phyloP scores from a whole-genome alignment of 2,113 vertebrate species.

The Dromiciops gliroides region DNA sequence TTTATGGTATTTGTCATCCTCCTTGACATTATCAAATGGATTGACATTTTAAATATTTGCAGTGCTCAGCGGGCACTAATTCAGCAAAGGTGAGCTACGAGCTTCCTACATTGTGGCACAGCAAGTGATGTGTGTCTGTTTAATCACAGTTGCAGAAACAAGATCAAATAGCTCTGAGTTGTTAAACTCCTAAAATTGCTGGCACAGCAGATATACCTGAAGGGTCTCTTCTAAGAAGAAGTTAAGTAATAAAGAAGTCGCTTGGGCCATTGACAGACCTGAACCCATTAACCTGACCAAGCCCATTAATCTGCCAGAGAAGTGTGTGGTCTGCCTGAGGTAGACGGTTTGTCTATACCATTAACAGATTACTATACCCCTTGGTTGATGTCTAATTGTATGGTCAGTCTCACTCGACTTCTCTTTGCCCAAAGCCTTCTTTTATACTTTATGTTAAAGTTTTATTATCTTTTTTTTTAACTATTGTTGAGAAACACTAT shows the following conservation, averaged over 20 bases:
- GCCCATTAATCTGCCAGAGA: background rate
- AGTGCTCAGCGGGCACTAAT: conserved; percentile 90
- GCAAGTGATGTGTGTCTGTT: conserved; percentile 90
- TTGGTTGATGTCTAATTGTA: background rate
- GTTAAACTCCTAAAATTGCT: conserved; percentile 84
- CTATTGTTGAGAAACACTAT: conserved; percentile 9
- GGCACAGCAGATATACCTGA: conserved; percentile 75
- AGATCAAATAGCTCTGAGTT: conserved; percentile 87
- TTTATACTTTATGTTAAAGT: conserved; percentile 15
- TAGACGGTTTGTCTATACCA: background rate
- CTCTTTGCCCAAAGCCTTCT: background rate
- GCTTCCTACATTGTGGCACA: conserved; percentile 81
- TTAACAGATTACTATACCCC: conserved; percentile 3
- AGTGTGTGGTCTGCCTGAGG: background rate
- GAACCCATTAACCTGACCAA: conserved; percentile 48
- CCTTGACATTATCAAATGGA: conserved; percentile 94
- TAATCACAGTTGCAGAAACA: conserved; percentile 87
- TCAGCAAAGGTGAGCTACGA: conserved; percentile 87
- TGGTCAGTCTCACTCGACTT: background rate
- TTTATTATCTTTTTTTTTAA: conserved; percentile 26
- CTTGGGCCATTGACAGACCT: conserved; percentile 32
- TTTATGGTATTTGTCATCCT: conserved; percentile 88
- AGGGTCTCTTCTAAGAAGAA: conserved; percentile 66
- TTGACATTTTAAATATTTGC: conserved; percentile 97
- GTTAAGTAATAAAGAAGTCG: conserved; percentile 47